Evolutionary conservation across 2,113 vertebrate genomes (phyloP).

Genomic region (Glaucidium brasilianum): DNA sequence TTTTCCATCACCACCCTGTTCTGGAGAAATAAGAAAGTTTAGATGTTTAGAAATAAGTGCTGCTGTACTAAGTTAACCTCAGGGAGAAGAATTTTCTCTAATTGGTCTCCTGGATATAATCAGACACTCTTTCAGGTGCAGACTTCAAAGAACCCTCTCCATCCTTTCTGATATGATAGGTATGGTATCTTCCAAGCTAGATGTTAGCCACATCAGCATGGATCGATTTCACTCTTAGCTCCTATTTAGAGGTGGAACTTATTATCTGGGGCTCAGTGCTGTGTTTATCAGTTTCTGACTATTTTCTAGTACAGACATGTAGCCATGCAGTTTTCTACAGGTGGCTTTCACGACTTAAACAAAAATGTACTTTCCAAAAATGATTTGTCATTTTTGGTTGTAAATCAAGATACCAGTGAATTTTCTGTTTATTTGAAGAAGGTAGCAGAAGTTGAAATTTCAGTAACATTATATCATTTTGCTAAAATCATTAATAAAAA

Average conservation of each 20-base stretch:
- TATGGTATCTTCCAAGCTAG: background rate
- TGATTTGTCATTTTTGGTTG: background rate
- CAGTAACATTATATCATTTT: fast-evolving
- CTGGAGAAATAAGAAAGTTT: background rate
- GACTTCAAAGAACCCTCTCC: background rate
- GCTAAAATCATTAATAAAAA: background rate
- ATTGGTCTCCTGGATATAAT: background rate
- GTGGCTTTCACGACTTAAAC: background rate
- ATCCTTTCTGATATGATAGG: background rate
- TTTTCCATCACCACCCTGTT: background rate
- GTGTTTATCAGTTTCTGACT: background rate
- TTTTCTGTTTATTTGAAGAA: background rate
- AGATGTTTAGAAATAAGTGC: background rate
- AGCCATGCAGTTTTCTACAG: background rate
- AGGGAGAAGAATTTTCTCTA: background rate
- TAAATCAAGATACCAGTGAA: background rate
- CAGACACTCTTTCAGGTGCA: background rate
- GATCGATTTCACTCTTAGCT: background rate
- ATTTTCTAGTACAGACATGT: background rate
- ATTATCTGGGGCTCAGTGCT: background rate
- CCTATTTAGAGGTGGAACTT: background rate
- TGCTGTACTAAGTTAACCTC: background rate
- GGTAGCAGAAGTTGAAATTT: background rate
- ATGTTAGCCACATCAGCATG: background rate
- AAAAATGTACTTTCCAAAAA: background rate